Percentiles rank a stretch among this genome's conserved stretches.
Evolutionary conservation across 2,113 vertebrate species (phyloP).

Genomic region (Proteles cristata): DNA sequence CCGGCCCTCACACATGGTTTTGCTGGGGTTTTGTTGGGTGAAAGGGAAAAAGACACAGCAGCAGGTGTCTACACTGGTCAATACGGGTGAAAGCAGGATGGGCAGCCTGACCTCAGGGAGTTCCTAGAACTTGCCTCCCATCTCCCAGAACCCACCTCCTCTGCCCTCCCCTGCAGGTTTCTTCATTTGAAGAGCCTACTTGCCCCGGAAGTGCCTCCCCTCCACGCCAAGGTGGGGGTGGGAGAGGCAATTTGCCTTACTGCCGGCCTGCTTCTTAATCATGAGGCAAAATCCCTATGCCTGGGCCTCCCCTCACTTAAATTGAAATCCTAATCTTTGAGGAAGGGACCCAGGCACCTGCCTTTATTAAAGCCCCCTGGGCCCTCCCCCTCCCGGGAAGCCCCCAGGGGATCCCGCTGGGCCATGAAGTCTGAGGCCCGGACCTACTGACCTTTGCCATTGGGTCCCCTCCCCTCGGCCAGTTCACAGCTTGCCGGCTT

Average conservation of each 20-base stretch:
- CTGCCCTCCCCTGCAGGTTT: background rate
- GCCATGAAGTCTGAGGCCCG: background rate
- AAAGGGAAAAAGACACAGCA: background rate
- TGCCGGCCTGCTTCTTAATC: background rate
- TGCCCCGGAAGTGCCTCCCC: background rate
- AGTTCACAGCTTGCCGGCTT: background rate
- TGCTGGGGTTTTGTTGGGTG: background rate
- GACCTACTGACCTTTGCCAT: background rate
- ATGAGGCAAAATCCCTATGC: background rate
- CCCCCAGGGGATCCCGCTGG: background rate
- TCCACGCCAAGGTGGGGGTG: background rate
- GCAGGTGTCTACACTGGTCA: background rate
- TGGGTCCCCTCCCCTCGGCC: background rate
- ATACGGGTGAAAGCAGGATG: background rate
- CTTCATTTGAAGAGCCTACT: background rate
- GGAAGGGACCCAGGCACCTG: background rate
- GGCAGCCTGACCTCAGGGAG: background rate
- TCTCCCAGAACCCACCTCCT: background rate
- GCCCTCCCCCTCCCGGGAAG: too few species aligned
- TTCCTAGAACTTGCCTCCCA: background rate
- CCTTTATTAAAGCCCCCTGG: background rate
- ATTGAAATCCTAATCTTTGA: background rate
- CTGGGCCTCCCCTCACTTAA: background rate
- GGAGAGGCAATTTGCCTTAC: background rate
- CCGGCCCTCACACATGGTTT: background rate